Percentiles rank a stretch among this genome's conserved stretches.
Conservation (phyloP, 2,797 vertebrate genomes). For the Eulemur rubriventer region DNA sequence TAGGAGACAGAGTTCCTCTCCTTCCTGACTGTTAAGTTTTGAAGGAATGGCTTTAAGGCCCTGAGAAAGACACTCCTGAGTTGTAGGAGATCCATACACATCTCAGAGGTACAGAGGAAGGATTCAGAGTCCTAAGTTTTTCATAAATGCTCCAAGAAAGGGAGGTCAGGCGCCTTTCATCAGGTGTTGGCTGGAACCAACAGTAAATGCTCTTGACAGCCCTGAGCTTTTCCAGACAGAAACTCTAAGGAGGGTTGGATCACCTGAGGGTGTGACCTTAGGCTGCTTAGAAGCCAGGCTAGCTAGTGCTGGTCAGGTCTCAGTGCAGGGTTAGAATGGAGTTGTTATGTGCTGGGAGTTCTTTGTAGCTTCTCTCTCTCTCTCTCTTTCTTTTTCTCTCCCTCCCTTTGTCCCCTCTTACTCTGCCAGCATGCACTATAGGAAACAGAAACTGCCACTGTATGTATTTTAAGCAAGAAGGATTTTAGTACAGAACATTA, state of each 20-base stretch:
- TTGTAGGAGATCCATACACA: background rate
- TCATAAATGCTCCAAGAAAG: background rate
- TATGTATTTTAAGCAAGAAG: background rate
- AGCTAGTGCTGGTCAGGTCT: background rate
- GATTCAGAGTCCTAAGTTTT: background rate
- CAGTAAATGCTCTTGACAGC: background rate
- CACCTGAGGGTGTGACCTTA: background rate
- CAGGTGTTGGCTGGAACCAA: background rate
- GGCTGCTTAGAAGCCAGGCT: background rate
- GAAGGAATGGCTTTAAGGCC: background rate
- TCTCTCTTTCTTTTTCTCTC: too few relatives aligned
- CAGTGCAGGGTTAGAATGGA: too few relatives aligned
- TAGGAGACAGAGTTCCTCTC: background rate
- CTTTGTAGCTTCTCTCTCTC: background rate
- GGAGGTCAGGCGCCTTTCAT: background rate
- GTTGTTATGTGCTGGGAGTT: background rate
- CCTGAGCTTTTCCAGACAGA: background rate
- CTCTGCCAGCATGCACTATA: background rate
- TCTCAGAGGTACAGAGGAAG: background rate
- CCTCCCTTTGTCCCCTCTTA: background rate
- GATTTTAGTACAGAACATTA: background rate
- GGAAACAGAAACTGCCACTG: conserved; percentile 39
- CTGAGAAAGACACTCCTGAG: background rate
- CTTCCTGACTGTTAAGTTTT: background rate
- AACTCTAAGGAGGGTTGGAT: background rate